These are phyloP conservation scores for Oryzaephilus surinamensis DNA, from an alignment of 1,140 invertebrate species.

Conservation along the genomic window DNA sequence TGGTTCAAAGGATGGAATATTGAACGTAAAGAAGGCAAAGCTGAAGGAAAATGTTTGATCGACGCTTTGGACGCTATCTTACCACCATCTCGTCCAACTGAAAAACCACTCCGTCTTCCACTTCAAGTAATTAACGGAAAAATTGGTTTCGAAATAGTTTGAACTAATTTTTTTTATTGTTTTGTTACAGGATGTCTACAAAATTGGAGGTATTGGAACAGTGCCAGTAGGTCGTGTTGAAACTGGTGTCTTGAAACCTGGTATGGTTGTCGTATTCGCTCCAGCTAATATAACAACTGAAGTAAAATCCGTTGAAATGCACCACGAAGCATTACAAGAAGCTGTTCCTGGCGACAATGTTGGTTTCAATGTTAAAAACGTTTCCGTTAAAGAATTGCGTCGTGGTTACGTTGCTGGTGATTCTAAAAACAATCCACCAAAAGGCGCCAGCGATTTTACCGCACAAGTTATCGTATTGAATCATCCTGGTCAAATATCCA, in stretches of 20 bases:
- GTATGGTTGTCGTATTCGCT: constrained; percentile 85
- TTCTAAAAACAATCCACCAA: constrained; percentile 79
- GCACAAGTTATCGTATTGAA: constrained; percentile 88
- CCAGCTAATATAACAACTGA: constrained; percentile 84
- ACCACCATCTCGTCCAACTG: constrained; percentile 74
- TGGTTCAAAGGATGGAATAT: constrained; percentile 90
- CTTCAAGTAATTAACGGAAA: constrained; percentile 51
- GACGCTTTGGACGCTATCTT: constrained; percentile 83
- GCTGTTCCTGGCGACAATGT: constrained; percentile 89
- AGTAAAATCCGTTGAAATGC: constrained; percentile 95
- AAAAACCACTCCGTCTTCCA: constrained; percentile 83
- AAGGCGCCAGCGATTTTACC: constrained; percentile 69
- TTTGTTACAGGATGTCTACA: constrained; percentile 85
- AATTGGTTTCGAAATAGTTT: no score
- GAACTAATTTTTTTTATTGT: no score
- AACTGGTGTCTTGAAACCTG: constrained; percentile 90
- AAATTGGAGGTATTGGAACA: constrained; percentile 97
- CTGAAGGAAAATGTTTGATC: constrained; percentile 73
- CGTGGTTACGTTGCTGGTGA: constrained; percentile 85
- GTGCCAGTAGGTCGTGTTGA: constrained; percentile 95
- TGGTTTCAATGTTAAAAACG: constrained; percentile 94
- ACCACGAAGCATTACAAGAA: constrained; percentile 80
- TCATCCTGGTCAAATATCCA: constrained; percentile 85
- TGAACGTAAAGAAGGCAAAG: constrained; percentile 76
- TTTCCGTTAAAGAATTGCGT: constrained; percentile 86